Percentiles rank a stretch among this genome's conserved stretches.
Conservation (phyloP, 2,797 vertebrate species). For the Mormyrus hasselquistii region DNA sequence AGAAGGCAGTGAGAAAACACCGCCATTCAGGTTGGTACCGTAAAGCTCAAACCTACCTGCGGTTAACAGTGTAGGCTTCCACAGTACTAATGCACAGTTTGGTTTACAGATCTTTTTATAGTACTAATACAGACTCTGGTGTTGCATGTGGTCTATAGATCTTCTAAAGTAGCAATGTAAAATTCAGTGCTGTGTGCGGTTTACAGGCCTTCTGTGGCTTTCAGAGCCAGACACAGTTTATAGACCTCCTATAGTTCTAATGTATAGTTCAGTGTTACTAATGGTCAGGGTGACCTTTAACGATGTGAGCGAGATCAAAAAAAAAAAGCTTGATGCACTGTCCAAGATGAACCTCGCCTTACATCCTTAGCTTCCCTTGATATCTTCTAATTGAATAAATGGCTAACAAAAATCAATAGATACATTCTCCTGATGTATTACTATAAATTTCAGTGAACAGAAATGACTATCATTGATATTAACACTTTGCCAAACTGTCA, state of each 20-base stretch:
- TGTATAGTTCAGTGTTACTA: neutral
- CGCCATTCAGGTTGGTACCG: neutral
- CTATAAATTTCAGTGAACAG: neutral
- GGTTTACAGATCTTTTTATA: neutral
- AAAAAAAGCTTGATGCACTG: neutral
- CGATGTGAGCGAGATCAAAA: neutral
- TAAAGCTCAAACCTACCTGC: neutral
- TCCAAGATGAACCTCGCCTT: neutral
- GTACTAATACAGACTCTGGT: neutral
- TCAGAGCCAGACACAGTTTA: neutral
- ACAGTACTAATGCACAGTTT: neutral
- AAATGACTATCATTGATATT: neutral
- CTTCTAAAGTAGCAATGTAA: neutral
- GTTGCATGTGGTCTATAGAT: neutral
- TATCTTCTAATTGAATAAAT: neutral
- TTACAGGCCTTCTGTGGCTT: neutral
- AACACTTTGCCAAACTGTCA: neutral
- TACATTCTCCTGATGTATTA: neutral
- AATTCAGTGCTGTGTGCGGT: neutral
- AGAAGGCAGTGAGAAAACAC: neutral
- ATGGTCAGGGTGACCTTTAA: neutral
- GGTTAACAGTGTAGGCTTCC: neutral
- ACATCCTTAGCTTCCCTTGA: neutral
- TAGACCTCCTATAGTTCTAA: neutral
- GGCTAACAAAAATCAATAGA: neutral